Evolutionary conservation across 1,140 invertebrate species (phyloP), one percentile per base, ranked within the genome.

Genomic region (Chlorops oryzae): DNA sequence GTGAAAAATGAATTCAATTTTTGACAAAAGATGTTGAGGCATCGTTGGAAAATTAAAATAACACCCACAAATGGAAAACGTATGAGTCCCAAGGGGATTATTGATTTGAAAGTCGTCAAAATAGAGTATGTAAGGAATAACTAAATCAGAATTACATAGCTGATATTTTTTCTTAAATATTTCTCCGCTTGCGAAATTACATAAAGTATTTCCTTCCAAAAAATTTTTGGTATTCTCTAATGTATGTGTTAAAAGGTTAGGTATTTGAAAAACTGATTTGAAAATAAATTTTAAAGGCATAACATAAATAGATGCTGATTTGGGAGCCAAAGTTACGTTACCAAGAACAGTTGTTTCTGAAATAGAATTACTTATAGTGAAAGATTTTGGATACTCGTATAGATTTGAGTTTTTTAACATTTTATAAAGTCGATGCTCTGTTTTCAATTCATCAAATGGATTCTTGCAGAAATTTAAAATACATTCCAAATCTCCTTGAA

Each of bases 81-180:
- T 39, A 24, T 39, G 34, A 25, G 13, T 47, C 18, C 46, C 32
- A 15, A 47, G 34, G n/a, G 46, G 18, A 37, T 47, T 47, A 22
- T 37, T 37, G 5, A 37, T 39, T 39, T 47, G 32, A 15, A 47
- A 47, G 15, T 47, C 46, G 23, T 47, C 46, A 23, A 39, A 39
- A 38, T 47, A 47, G 25, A 47, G 35, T 25, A 22, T 37, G 17
- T 32, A 47, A 10, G 46, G 32, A 10, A 47, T 47, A 15, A 47
- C 13, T 5, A 44, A 24, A 27, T 38, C 21, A 5, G 3, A 15
- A 17, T 47, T n/a, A 47, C n/a, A 39, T 18, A 25, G 25, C 20
- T 25, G n/a, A 25, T 3, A 27, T 24, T 44, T 44, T 24, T 4
- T 23, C 15, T 27, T 27, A 25, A 23, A 44, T 15, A 44, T 27